A percentile compares a stretch with the other conserved stretches of the same genome.
Conservation (phyloP, 1,140 invertebrate species). For the Whitmania pigra region DNA sequence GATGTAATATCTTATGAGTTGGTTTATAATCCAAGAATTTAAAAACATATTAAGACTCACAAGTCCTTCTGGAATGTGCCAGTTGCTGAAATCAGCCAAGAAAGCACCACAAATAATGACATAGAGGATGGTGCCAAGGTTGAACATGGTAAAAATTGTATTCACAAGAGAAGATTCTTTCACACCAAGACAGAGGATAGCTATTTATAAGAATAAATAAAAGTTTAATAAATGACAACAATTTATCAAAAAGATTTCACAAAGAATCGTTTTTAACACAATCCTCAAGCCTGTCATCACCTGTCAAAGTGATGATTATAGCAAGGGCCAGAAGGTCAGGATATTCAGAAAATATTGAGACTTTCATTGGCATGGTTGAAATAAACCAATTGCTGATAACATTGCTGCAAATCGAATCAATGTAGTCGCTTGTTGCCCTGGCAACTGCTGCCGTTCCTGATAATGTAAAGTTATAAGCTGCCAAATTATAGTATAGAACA, state of each 20-base stretch:
- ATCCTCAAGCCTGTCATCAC: not conserved
- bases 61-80: constrained; percentile 28
- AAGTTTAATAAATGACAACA: not conserved
- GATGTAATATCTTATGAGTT: not conserved
- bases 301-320: constrained; percentile 14
- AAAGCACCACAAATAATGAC: constrained; percentile 69
- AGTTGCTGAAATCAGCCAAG: constrained; percentile 51
- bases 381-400: constrained; percentile 34
- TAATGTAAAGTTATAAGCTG: not conserved
- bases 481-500: no score
- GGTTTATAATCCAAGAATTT: not conserved
- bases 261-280: not conserved
- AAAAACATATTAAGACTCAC: not conserved
- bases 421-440: constrained; percentile 38
- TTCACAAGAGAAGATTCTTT: constrained; percentile 78
- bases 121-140: constrained; percentile 65
- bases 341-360: constrained; percentile 38
- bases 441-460: constrained; percentile 42
- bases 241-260: not conserved
- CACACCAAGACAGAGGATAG: constrained; percentile 66
- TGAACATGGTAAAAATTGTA: constrained; percentile 75
- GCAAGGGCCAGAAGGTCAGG: constrained; percentile 15
- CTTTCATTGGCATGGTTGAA: constrained; percentile 43
- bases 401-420: constrained; percentile 38
- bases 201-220: constrained; percentile 38